Evolutionary conservation across 1,140 invertebrate genomes (phyloP), one percentile per base, ranked within the genome.

Genomic region (Rhopalosiphum maidis): DNA sequence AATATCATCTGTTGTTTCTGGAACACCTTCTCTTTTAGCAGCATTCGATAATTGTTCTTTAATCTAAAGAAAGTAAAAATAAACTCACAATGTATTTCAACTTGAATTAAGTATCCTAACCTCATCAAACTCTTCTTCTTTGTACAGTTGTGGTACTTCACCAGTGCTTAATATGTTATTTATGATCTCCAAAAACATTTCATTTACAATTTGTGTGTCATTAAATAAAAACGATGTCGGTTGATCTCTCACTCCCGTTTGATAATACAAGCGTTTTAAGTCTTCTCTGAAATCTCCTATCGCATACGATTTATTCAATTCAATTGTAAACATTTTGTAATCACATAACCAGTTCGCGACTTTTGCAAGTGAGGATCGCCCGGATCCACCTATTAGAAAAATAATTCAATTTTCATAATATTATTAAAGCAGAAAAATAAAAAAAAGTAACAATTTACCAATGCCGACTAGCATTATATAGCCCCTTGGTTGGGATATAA

Each of bases 131-230:
- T 95, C 91, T 18, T 93, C 91, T 25, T 83, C 82, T 9, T 93
- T 93, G 35, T 85, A 93, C 15, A 93, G 23, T 95, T 98, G 98
- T 35, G 97, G 96, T 90, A 98, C 96, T 96, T 98, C 98, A 3
- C 97, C 98, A 86, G 97, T 97, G 94, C 97, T 98, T 82, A 98
- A 95, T 96, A 98, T 97, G 95, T 98, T 98, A 95, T 98, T 98
- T 46, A 98, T 96, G 94, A 98, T 97, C 95, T 98, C 98, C n/a
- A 98, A 96, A 95, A 98, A 98, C 77, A 96, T 96, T 94, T 98
- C 97, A 54, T 98, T 97, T 0, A 96, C 96, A 89, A 95, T 94
- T 95, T 97, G 98, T 23, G 97, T 97, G 95, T 98, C 98, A 95
- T 96, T 97, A 95, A 98, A 98, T 46, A 98, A 96, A 95, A 98